Evolutionary conservation across 1,140 invertebrate genomes (phyloP).

Genomic region (Dreissena polymorpha): DNA sequence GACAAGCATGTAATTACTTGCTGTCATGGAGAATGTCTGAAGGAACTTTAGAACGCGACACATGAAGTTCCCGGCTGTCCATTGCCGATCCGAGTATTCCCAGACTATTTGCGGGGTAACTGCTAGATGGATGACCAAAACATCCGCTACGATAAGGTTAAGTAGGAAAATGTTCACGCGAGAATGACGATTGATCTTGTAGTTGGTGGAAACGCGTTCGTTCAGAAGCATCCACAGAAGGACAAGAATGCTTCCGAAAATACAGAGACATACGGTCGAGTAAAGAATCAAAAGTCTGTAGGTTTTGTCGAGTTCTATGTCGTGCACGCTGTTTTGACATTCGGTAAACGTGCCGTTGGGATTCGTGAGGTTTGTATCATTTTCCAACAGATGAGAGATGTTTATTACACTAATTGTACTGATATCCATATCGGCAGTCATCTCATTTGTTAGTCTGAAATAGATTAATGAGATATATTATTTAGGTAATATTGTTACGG

Average conservation of each 20-base stretch:
- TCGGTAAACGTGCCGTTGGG: no score
- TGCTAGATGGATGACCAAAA: slow-evolving; percentile 76
- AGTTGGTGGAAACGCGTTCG: slow-evolving; percentile 63
- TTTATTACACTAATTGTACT: no score
- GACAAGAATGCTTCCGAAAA: slow-evolving; percentile 68
- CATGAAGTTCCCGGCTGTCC: slow-evolving; percentile 76
- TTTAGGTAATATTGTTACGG: no score
- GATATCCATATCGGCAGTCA: no score
- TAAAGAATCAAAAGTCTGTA: slow-evolving; percentile 61
- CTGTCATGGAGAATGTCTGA: slow-evolving; percentile 78
- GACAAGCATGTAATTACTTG: slow-evolving; percentile 79
- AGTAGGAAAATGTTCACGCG: slow-evolving; percentile 76
- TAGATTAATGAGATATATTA: no score
- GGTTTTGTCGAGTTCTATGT: slow-evolving; percentile 62
- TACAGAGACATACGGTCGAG: slow-evolving; percentile 66
- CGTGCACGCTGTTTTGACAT: slow-evolving; percentile 57
- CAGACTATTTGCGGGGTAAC: slow-evolving; percentile 76
- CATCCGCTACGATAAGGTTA: slow-evolving; percentile 77
- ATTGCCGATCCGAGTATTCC: slow-evolving; percentile 76
- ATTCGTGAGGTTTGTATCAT: no score
- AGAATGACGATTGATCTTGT: slow-evolving; percentile 56
- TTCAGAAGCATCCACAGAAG: slow-evolving; percentile 72
- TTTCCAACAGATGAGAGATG: no score
- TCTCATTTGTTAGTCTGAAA: no score
- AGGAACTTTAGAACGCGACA: slow-evolving; percentile 78